phyloP scores from a whole-genome alignment of 2,113 vertebrate species.

The Sisor rabdophorus region DNA sequence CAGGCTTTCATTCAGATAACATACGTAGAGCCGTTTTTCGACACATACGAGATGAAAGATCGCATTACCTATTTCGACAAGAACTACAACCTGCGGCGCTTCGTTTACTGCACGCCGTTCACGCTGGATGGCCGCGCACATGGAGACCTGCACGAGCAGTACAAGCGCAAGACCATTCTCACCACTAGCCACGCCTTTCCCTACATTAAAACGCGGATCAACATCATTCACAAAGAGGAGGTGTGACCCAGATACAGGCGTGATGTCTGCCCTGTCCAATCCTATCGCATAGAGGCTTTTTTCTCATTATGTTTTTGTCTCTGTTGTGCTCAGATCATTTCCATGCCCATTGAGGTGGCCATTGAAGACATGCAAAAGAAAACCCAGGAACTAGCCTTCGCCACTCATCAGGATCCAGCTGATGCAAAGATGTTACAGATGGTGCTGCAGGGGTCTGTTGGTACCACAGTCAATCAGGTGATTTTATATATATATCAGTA shows the following conservation, averaged over 20 bases:
- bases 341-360: slow-evolving; percentile 97
- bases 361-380: slow-evolving; percentile 99
- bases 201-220: slow-evolving; percentile 98
- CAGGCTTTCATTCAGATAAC: slow-evolving; percentile 98
- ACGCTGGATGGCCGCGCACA: slow-evolving; percentile 94
- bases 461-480: slow-evolving; percentile 99
- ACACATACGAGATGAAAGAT: slow-evolving; percentile 98
- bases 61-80: slow-evolving; percentile 98
- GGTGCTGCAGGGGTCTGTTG: slow-evolving; percentile 98
- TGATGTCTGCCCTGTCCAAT: neutral
- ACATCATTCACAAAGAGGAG: slow-evolving; percentile 98
- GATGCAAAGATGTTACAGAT: slow-evolving; percentile 99
- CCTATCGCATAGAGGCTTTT: neutral
- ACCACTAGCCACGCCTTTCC: slow-evolving; percentile 96
- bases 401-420: slow-evolving; percentile 94
- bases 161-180: slow-evolving; percentile 94
- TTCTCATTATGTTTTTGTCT: neutral
- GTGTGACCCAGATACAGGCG: slow-evolving; percentile 55
- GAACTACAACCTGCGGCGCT: slow-evolving; percentile 95
- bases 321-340: slow-evolving; percentile 77
- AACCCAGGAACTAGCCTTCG: slow-evolving; percentile 94
- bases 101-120: slow-evolving; percentile 98
- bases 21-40: slow-evolving; percentile 95
- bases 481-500: neutral
- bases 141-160: slow-evolving; percentile 94